Conservation (phyloP, 1,140 invertebrate species). For the Drosophila yakuba region DNA sequence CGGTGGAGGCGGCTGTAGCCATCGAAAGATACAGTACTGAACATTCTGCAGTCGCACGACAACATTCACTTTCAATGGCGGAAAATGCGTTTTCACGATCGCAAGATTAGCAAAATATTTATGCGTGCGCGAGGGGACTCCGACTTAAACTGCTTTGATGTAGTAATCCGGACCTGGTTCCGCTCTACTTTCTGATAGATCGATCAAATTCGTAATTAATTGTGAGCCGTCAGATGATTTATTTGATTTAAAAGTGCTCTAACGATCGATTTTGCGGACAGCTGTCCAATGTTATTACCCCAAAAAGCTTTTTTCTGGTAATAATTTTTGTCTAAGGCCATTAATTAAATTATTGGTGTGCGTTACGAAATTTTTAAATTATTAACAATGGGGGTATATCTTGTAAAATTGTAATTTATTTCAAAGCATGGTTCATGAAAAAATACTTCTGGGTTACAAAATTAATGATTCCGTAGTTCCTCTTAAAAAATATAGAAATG, state of each 20-base stretch:
- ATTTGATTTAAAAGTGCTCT: slow-evolving; percentile 20
- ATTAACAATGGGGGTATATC: not conserved
- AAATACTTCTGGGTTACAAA: no score
- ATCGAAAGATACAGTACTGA: slow-evolving; percentile 32
- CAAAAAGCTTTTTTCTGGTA: slow-evolving; percentile 17
- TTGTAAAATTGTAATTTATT: no score
- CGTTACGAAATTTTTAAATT: not conserved
- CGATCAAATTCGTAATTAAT: slow-evolving; percentile 41
- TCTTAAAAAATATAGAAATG: no score
- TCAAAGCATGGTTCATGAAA: no score
- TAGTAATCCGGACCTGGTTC: slow-evolving; percentile 40
- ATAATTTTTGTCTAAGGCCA: not conserved
- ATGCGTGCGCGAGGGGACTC: slow-evolving; percentile 18
- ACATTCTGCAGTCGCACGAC: slow-evolving; percentile 52
- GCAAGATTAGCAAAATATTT: slow-evolving; percentile 36
- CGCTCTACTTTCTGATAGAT: slow-evolving; percentile 47
- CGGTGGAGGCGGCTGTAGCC: slow-evolving; percentile 40
- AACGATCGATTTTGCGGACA: slow-evolving; percentile 17
- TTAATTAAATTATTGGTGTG: not conserved
- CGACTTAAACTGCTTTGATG: slow-evolving; percentile 31
- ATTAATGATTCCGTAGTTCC: no score
- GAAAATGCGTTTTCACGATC: slow-evolving; percentile 60
- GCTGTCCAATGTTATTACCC: slow-evolving; percentile 18
- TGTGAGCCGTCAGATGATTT: slow-evolving; percentile 38
- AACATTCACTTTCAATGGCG: slow-evolving; percentile 79